Evolutionary conservation across 2,113 vertebrate genomes (phyloP), one percentile per base, ranked within the genome.

Genomic region (Pampusana beccarii): DNA sequence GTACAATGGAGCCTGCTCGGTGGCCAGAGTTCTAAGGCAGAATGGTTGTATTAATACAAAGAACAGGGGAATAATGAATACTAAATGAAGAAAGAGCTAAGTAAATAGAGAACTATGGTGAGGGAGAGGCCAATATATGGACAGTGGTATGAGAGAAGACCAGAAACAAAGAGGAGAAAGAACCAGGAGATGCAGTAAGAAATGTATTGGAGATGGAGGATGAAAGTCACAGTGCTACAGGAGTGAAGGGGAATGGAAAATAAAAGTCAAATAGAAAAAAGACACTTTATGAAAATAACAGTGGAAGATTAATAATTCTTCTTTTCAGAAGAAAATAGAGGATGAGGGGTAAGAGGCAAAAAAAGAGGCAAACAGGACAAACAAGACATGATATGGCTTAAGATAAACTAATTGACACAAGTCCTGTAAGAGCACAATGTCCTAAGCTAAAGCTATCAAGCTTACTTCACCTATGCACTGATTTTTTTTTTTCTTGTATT

Each of bases 1-100:
- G 18, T 79, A 92, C 73, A 91, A 94, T 75, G 73, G 53, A 91
- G 72, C 40, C 61, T 85, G 48, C 50, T 91, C 48, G 57, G 15
- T 75, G 44, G 46, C 46, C 67, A 91, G 69, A 86, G 33, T 51
- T 81, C 42, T 51, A 42, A 92, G 46, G 42, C 61, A 75, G 53
- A 87, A 65, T 61, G 18, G 16, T 34, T 79, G 29, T 72, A 46
- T 46, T 46, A 46, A 46, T 46, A 74, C 72, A 89, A 95, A 79
- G 80, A 94, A 69, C 31, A 72, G 62, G 40, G 18, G 51, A 95
- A 87, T 69, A 93, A 90, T 95, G 87, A 94, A 94, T 87, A 91
- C 29, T 36, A 82, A 82, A 90, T 86, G n/a, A 86, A 93, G 64
- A 50, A 90, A 88, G 38, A 84, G 46, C 56, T 93, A 64, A 94